phyloP scores from a whole-genome alignment of 1,140 invertebrate species.

The Musca vetustissima region DNA sequence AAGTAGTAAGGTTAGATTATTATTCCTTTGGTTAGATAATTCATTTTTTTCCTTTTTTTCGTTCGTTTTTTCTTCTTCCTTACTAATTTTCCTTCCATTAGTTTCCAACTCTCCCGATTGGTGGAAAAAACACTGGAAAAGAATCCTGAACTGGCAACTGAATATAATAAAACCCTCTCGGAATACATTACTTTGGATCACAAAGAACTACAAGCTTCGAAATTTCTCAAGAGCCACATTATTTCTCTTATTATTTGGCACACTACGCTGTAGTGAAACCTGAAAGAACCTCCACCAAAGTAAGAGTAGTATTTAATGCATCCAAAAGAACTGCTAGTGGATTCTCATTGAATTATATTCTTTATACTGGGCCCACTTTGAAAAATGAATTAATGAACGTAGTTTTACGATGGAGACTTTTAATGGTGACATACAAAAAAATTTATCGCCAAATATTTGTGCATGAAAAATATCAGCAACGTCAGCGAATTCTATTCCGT shows the following conservation, averaged over 20 bases:
- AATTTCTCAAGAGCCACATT: not conserved
- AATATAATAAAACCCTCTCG: too few relatives aligned
- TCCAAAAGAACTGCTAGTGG: not conserved
- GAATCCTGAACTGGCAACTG: too few relatives aligned
- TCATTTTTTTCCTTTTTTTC: too few relatives aligned
- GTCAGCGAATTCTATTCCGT: not conserved
- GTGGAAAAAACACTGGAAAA: too few relatives aligned
- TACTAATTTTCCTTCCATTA: too few relatives aligned
- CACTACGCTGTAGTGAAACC: not conserved
- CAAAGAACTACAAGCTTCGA: not conserved
- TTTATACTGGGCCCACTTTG: not conserved
- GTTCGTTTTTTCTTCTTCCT: too few relatives aligned
- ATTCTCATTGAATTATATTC: not conserved
- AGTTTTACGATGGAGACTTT: not conserved
- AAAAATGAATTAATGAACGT: not conserved
- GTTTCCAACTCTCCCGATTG: too few relatives aligned
- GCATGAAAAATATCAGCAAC: too few relatives aligned
- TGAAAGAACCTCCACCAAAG: not conserved
- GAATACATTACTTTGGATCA: not conserved
- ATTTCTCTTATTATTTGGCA: not conserved
- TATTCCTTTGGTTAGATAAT: too few relatives aligned
- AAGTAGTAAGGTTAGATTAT: too few relatives aligned
- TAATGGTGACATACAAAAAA: not conserved
- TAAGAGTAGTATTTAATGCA: too few relatives aligned
- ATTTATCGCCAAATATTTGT: slow-evolving; percentile 5